Base-by-base conservation (phyloP, 2,888 invertebrate genomes). In the Macropis europaea region DNA sequence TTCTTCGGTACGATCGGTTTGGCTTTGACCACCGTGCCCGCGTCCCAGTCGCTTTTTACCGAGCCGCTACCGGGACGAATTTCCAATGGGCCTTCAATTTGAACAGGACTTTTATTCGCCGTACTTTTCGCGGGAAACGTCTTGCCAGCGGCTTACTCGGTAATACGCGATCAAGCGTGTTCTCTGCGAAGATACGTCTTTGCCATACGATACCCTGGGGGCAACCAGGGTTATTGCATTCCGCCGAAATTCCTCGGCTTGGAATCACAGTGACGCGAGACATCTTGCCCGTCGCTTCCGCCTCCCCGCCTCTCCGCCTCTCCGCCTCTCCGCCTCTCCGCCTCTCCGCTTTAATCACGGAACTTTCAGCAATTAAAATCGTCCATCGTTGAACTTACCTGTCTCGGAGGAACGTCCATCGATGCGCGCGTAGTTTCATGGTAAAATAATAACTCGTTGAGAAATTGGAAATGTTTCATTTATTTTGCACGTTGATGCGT, bases 211-310 rank as follows among this genome's bases (percentile, higher is more conserved):
- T 30, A 38, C 4, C 50, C 50, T 7, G 2, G 40, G 30, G 53
- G 36, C 34, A 34, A 52, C 13, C 42, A 38, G 22, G 17, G 43
- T 50, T 63, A 63, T 73, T 54, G 54, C 48, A 54, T 73, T 73
- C 42, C 57, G 30, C 3, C 22, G 38, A 63, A 54, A 63, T 73
- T 69, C 57, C 63, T 69, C 6, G 1, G 56, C 17, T 30, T 38
- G 45, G 47, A 54, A 72, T 73, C 52, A 28, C 52, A 30, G 53
- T 48, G 48, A 54, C 47, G 43, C 19, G 43, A 6, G 28, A 22
- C 32, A 42, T 38, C 24, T 38, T 47, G 36, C 47, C 32, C 7
- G 60, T 24, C 13, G 42, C 42, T 28, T 52, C 6, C 47, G 42
- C 43, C 43, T 13, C 17, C n/a, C n/a, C n/a, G n/a, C n/a, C n/a